Base-by-base conservation (phyloP, 2,113 vertebrate species). In the Hoplias malabaricus region DNA sequence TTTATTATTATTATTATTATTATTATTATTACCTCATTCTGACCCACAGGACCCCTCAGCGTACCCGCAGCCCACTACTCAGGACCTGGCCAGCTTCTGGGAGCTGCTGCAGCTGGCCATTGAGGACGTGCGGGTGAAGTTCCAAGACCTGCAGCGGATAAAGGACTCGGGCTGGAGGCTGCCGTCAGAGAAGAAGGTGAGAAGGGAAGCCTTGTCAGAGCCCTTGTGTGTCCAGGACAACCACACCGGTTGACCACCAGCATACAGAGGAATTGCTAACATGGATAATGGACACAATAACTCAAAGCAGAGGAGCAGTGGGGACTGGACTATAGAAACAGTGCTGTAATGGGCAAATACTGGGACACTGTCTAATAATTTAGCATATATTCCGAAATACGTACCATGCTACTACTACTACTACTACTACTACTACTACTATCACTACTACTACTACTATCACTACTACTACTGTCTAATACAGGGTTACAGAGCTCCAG, bases 21-120 rank as follows among this genome's bases (percentile, higher is more conserved):
- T n/a, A n/a, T n/a, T n/a, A n/a, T n/a, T n/a, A n/a, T 53, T 42
- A 19, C 11, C 59, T 12, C 14, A 23, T 1, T 1, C 65, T 10
- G 62, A 48, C 21, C 4, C 33, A 27, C 89, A 97, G 98, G 97
- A 99, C 83, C 96, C 97, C 31, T 94, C 94, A 0, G 94, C 94
- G 0, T 98, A 96, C 90, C 98, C 98, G 1, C 92, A 96, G 88
- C 98, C 96, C 90, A 96, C 94, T 81, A 94, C 96, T 91, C 97
- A 99, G 94, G 98, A 99, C 87, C 92, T 99, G 90, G 95, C 97
- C 5, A 93, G 95, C 86, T 96, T 96, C 91, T 99, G 98, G 98
- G 98, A 98, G 89, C 94, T 99, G 87, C 93, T 99, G 70, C 97
- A 99, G 91, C 94, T 98, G 85, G 96, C 97, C 86, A 95, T 99